Conservation (phyloP, 2,888 invertebrate species). For the Unio pictorum region DNA sequence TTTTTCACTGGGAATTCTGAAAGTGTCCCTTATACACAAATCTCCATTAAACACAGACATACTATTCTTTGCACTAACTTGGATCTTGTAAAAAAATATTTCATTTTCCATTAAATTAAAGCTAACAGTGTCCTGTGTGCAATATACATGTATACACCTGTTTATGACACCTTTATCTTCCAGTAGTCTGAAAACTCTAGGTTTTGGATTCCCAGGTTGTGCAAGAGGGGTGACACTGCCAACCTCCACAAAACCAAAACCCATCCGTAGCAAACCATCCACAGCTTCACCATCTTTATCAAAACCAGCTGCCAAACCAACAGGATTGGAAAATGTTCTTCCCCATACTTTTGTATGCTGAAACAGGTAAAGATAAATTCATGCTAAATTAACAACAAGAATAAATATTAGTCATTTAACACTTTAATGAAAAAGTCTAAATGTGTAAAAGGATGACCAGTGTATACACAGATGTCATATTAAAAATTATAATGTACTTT, state of each 20-base stretch:
- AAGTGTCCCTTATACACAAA: too few relatives aligned
- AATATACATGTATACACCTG: conserved; percentile 75
- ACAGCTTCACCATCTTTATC: conserved; percentile 97
- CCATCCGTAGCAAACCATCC: conserved; percentile 84
- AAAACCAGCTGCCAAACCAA: conserved; percentile 99
- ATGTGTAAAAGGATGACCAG: too few relatives aligned
- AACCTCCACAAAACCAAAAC: conserved; percentile 96
- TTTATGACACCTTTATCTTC: conserved; percentile 94
- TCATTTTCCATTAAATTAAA: not conserved
- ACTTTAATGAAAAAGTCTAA: too few relatives aligned
- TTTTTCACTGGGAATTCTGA: too few relatives aligned
- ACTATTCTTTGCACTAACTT: not conserved
- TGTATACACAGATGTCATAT: too few relatives aligned
- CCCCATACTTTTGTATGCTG: conserved; percentile 83
- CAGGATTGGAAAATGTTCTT: conserved; percentile 85
- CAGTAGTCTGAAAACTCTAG: conserved; percentile 89
- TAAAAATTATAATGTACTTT: too few relatives aligned
- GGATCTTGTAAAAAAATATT: not conserved
- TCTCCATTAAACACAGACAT: not conserved
- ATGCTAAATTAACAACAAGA: too few relatives aligned
- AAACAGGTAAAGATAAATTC: conserved; percentile 38
- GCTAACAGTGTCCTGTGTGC: not conserved
- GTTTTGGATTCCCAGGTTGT: conserved; percentile 93
- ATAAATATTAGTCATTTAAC: too few relatives aligned
- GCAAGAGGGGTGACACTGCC: conserved; percentile 96